Evolutionary conservation across 2,797 vertebrate genomes (phyloP).

Genomic region (Molossus alvarezi): DNA sequence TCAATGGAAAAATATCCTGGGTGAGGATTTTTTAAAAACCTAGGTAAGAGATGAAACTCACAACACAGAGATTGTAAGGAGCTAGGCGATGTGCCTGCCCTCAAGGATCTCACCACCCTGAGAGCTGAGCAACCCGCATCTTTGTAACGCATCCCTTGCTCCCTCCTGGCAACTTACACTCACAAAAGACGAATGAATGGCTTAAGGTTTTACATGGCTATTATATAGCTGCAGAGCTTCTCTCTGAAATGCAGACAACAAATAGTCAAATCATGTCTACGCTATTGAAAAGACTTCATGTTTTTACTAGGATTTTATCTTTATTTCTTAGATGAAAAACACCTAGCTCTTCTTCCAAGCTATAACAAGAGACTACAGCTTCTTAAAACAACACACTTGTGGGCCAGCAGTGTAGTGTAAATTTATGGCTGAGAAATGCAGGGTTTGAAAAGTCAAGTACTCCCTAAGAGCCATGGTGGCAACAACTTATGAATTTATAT

Average conservation of each 20-base stretch:
- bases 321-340: slow-evolving; percentile 65
- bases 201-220: background rate
- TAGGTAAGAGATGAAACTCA: slow-evolving; percentile 45
- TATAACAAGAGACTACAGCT: background rate
- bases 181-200: background rate
- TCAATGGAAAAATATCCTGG: no score
- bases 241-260: slow-evolving; percentile 45
- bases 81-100: background rate
- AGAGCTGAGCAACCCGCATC: background rate
- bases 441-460: slow-evolving; percentile 54
- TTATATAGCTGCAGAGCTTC: background rate
- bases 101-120: background rate
- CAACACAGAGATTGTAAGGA: background rate
- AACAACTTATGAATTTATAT: slow-evolving; percentile 77
- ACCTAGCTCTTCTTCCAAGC: slow-evolving; percentile 37
- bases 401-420: slow-evolving; percentile 13
- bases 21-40: background rate
- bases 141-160: background rate
- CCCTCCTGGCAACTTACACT: background rate
- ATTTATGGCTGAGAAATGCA: slow-evolving; percentile 42
- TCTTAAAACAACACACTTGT: slow-evolving; percentile 62
- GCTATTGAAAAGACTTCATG: slow-evolving; percentile 27
- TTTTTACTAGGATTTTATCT: slow-evolving; percentile 56
- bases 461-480: slow-evolving; percentile 67
- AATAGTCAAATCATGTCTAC: background rate